Base-by-base conservation (phyloP, 2,113 vertebrate genomes). In the Okapia johnstoni region DNA sequence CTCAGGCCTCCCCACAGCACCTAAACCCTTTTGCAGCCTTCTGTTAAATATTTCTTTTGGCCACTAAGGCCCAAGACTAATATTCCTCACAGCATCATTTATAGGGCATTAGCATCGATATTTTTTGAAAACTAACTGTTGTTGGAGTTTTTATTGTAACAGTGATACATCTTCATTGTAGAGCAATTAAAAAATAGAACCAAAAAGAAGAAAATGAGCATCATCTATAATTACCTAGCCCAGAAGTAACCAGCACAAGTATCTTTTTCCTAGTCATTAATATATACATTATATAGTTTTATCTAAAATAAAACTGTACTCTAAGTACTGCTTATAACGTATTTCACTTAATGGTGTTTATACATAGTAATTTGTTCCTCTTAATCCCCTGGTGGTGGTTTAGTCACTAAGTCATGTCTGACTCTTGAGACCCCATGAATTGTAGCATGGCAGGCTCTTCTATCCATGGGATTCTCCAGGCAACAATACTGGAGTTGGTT, bases 61-160 rank as follows among this genome's bases (percentile, higher is more conserved):
- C 73, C 55, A 26, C 80, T 73, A 48, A 93, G 60, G 14, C 40
- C 61, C 46, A 52, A 92, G 50, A 70, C 54, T 50, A 60, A n/a
- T 77, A 88, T 87, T 86, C 79, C 23, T 93, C 79, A 91, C 54
- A 85, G 46, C 63, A 54, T 54, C 54, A 94, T 76, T 88, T 77
- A 57, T 92, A 79, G 50, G 11, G 8, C 15, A 86, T 85, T 92
- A 88, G 15, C 60, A 46, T 5, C 5, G 60, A 83, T 95, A 77
- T 81, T 89, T 84, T 94, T 66, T 40, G 16, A 90, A 77, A 90
- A 97, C 93, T 46, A 88, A 88, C n/a, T 63, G 70, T 77, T 55
- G 12, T 66, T 93, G 36, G 11, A 30, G 19, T 88, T 91, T 87
- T 85, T 85, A 81, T 73, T 88, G 40, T 61, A 61, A 80, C 17